These are phyloP conservation scores for Melanerpes formicivorus DNA, from an alignment of 2,113 vertebrate genomes.

Conservation along the genomic window DNA sequence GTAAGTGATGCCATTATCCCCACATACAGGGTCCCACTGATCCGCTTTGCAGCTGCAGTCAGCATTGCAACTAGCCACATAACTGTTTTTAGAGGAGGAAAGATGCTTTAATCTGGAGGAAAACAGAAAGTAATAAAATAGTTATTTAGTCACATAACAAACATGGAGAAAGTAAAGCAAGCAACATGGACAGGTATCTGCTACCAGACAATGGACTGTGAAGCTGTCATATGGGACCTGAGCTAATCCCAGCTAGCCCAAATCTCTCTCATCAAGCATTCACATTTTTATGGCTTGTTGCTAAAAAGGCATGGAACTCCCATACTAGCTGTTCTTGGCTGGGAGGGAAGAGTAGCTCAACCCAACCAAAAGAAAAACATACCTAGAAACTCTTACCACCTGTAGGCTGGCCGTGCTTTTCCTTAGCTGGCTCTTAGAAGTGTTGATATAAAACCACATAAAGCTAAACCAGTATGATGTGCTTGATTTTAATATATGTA, in stretches of 20 bases:
- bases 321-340: background rate
- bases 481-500: background rate
- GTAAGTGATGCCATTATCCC: slow-evolving; percentile 84
- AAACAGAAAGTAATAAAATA: background rate
- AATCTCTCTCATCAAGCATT: background rate
- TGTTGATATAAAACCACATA: background rate
- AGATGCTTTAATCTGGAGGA: slow-evolving; percentile 19
- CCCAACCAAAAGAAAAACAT: background rate
- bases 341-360: background rate
- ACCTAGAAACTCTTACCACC: background rate
- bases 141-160: background rate
- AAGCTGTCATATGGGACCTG: background rate
- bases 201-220: background rate
- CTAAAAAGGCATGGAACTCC: background rate
- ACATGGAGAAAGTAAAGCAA: background rate
- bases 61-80: slow-evolving; percentile 80
- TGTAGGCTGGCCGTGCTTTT: background rate
- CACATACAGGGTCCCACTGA: slow-evolving; percentile 90
- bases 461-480: background rate
- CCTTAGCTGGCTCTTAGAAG: background rate
- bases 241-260: background rate
- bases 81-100: slow-evolving; percentile 39
- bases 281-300: background rate
- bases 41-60: slow-evolving; percentile 79
- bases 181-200: background rate